Evolutionary conservation across 2,113 vertebrate genomes (phyloP).

Genomic region (Narcine bancroftii): DNA sequence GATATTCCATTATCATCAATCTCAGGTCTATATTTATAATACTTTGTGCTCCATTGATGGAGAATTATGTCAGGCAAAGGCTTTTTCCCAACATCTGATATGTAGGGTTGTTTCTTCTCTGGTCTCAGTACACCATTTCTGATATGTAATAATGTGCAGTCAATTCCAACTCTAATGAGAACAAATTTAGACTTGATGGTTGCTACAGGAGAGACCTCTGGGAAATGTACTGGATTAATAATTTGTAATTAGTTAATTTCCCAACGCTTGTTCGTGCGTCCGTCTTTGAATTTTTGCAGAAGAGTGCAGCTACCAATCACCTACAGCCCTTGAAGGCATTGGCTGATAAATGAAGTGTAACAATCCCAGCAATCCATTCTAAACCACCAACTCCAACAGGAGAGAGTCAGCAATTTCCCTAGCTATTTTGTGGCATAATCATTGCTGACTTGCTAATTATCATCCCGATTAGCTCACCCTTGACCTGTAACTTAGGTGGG

Average conservation of each 20-base stretch:
- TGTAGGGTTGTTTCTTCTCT: background rate
- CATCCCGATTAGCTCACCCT: too few species aligned
- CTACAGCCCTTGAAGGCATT: too few species aligned
- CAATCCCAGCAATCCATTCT: too few species aligned
- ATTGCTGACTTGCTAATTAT: too few species aligned
- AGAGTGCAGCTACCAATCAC: too few species aligned
- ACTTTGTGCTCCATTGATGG: background rate
- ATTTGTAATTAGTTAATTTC: background rate
- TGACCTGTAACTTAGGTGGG: too few species aligned
- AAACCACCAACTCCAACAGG: too few species aligned
- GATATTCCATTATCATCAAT: conserved; percentile 27
- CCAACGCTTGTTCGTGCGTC: background rate
- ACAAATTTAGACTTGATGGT: background rate
- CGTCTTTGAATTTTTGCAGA: too few species aligned
- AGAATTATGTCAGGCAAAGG: background rate
- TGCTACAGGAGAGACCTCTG: background rate
- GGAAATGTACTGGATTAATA: background rate
- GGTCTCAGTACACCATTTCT: background rate
- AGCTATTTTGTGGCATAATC: too few species aligned
- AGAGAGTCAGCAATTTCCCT: too few species aligned
- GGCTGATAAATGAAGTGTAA: too few species aligned
- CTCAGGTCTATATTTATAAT: background rate
- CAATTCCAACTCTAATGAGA: background rate
- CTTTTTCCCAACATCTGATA: background rate
- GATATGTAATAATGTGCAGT: background rate